Percentiles rank a stretch among this genome's conserved stretches.
These are phyloP conservation scores for Macroteleia sp. DNA, from an alignment of 2,888 invertebrate genomes.

Conservation along the genomic window DNA sequence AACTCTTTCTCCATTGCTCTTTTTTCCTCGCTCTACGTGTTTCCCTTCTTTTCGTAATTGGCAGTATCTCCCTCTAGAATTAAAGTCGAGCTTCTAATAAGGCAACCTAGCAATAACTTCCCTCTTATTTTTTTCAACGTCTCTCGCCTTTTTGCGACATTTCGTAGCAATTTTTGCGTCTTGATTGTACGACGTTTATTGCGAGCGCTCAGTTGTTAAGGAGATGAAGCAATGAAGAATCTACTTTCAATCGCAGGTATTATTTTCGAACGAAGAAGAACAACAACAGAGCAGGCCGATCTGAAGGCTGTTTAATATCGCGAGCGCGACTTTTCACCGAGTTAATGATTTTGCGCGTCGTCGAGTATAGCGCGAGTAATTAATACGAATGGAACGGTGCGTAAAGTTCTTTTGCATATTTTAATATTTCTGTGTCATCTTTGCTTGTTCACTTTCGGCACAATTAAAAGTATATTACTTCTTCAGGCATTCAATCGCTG, in stretches of 20 bases:
- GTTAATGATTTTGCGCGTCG: slow-evolving; percentile 6
- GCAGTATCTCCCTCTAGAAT: slow-evolving; percentile 67
- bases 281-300: slow-evolving; percentile 13
- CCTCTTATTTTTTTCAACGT: slow-evolving; percentile 22
- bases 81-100: slow-evolving; percentile 71
- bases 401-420: slow-evolving; percentile 43
- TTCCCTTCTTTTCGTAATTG: slow-evolving; percentile 62
- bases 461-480: slow-evolving; percentile 15
- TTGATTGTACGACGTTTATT: slow-evolving; percentile 74
- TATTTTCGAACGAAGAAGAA: slow-evolving; percentile 29
- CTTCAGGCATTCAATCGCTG: slow-evolving; percentile 9
- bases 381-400: slow-evolving; percentile 31
- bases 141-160: slow-evolving; percentile 66
- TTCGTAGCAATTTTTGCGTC: slow-evolving; percentile 33
- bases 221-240: slow-evolving; percentile 74
- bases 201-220: slow-evolving; percentile 72
- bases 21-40: slow-evolving; percentile 40
- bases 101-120: slow-evolving; percentile 51
- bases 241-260: slow-evolving; percentile 54
- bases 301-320: too few relatives aligned
- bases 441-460: neutral
- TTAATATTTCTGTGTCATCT: slow-evolving; percentile 32
- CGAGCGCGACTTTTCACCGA: slow-evolving; percentile 2
- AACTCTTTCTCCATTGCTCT: slow-evolving; percentile 54
- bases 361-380: slow-evolving; percentile 3